A percentile compares a stretch with the other conserved stretches of the same genome.
Evolutionary conservation across 2,888 invertebrate species (phyloP).

Genomic region (Formica aserva): DNA sequence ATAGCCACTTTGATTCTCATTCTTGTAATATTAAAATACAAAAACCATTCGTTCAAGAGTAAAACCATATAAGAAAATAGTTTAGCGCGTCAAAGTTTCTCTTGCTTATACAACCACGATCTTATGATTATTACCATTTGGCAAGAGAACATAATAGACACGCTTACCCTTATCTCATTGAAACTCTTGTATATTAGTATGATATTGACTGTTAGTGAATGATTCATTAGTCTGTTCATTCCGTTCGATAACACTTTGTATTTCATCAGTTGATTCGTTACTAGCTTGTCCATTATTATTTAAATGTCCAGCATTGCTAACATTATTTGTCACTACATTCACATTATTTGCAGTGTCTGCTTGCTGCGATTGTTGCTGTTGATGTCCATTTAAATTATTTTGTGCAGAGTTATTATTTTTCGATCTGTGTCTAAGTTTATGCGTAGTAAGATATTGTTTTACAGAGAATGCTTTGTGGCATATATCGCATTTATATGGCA

Average conservation of each 20-base stretch:
- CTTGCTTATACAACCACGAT: conserved; percentile 83
- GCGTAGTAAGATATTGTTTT: conserved; percentile 88
- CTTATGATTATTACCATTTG: conserved; percentile 85
- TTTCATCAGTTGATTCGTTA: conserved; percentile 81
- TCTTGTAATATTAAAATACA: conserved; percentile 71
- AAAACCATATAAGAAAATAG: conserved; percentile 64
- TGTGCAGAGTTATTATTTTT: conserved; percentile 83
- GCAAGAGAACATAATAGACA: conserved; percentile 85
- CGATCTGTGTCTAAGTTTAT: conserved; percentile 88
- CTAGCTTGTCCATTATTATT: conserved; percentile 77
- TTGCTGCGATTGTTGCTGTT: conserved; percentile 78
- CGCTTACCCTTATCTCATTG: conserved; percentile 86
- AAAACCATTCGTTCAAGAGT: conserved; percentile 60
- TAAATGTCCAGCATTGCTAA: conserved; percentile 69
- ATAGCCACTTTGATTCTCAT: conserved; percentile 63
- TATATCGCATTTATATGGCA: conserved; percentile 88
- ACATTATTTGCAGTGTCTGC: conserved; percentile 66
- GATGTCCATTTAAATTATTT: conserved; percentile 69
- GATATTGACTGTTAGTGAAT: conserved; percentile 81
- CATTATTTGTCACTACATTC: conserved; percentile 66
- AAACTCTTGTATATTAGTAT: conserved; percentile 80
- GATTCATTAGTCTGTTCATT: conserved; percentile 77
- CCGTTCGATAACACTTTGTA: conserved; percentile 82
- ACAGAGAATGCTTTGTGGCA: conserved; percentile 88
- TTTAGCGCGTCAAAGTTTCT: conserved; percentile 71